Evolutionary conservation across 2,113 vertebrate species (phyloP).

Genomic region (Isichthys henryi): DNA sequence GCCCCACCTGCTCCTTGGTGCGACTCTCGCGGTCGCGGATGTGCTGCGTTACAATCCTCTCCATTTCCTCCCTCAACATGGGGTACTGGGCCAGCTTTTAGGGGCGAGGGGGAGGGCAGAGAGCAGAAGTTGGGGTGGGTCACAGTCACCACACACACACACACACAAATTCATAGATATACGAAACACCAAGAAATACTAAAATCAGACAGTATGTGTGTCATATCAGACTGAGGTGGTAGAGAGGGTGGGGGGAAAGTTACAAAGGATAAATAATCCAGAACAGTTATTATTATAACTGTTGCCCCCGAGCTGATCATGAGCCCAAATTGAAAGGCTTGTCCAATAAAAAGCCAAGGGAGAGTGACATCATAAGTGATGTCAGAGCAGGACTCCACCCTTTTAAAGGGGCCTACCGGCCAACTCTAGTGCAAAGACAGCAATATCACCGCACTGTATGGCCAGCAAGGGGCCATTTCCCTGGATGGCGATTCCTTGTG

Average conservation of each 20-base stretch:
- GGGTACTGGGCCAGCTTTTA: constrained; percentile 90
- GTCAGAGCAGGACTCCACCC: not conserved
- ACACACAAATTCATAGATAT: not conserved
- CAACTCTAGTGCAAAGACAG: constrained; percentile 42
- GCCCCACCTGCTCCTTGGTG: constrained; percentile 84
- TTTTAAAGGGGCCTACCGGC: not conserved
- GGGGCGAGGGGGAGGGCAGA: constrained; percentile 47
- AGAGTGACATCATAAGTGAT: not conserved
- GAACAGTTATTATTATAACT: too few relatives aligned
- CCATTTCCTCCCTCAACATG: constrained; percentile 92
- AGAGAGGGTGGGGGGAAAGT: too few relatives aligned
- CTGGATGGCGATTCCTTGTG: constrained; percentile 25
- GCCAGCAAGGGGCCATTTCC: constrained; percentile 42
- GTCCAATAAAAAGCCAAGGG: not conserved
- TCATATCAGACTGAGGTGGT: not conserved
- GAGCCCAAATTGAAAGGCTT: not conserved
- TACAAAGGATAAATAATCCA: too few relatives aligned
- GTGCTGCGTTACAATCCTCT: constrained; percentile 91
- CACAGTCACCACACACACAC: not conserved
- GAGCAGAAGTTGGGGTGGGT: constrained; percentile 26
- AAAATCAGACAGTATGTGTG: not conserved
- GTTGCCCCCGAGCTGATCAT: constrained; percentile 20
- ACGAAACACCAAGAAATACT: not conserved
- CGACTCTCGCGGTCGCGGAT: constrained; percentile 91
- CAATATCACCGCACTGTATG: constrained; percentile 43